Evolutionary conservation across 2,113 vertebrate genomes (phyloP), one percentile per base, ranked within the genome.

Genomic region (Mus spicilegus): DNA sequence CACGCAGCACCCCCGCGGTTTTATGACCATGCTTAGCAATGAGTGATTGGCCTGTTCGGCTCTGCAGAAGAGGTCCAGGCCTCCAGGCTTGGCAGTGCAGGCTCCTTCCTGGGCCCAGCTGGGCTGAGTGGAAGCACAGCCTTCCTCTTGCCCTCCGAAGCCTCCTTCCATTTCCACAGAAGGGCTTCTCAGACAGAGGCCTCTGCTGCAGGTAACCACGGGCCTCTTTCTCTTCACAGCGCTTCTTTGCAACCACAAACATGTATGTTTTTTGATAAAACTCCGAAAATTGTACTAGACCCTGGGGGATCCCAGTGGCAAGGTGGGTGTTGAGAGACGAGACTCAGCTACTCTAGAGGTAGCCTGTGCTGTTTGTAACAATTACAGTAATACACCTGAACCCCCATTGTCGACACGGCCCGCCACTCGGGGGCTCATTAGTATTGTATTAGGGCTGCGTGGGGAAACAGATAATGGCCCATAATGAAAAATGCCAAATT

Each of bases 401-500:
- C 98, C 98, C 96, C 98, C 98, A 98, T 98, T 99, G 99, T 99
- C 99, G 99, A 98, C 98, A 98, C 98, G 98, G 98, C 98, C 98
- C 98, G 98, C 99, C 99, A 99, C 99, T 98, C 97, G 99, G 99
- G 99, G 99, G 99, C 99, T 99, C 99, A 99, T 99, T 99, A 99
- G 99, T 99, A 98, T 98, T 99, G 99, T 98, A 98, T 99, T 99
- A 99, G 98, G 98, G 98, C 99, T 99, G 99, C 99, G 98, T 98
- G 98, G 99, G 99, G 99, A 99, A 98, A 98, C 98, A 98, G 99
- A 98, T 99, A 99, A 99, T 99, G 99, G 99, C 98, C 99, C 99
- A 99, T 99, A 99, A 99, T 99, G 99, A 99, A 99, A 99, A 99
- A 99, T 99, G 99, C 99, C 99, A 99, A 99, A 99, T 99, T 99